Conservation (phyloP, 1,140 invertebrate genomes). For the Chironomus tepperi region DNA sequence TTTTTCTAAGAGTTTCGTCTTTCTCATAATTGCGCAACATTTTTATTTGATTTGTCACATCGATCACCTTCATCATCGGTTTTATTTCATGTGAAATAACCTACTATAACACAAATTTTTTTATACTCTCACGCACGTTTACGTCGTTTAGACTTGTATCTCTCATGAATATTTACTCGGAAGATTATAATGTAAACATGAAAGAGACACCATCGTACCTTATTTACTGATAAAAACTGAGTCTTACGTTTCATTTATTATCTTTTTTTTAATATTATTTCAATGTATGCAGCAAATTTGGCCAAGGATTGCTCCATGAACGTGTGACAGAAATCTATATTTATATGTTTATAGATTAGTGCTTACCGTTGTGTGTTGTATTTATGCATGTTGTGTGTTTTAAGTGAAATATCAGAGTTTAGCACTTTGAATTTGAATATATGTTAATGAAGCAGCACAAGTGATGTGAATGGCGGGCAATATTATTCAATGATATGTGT, state of each 20-base stretch:
- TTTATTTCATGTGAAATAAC: neutral
- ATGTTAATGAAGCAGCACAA: slow-evolving; percentile 16
- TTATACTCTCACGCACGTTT: neutral
- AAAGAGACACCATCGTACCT: neutral
- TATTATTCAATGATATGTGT: too few relatives aligned
- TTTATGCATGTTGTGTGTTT: neutral
- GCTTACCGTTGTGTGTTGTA: too few relatives aligned
- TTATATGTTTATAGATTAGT: neutral
- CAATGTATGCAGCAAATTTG: neutral
- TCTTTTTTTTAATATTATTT: neutral
- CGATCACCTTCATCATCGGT: neutral
- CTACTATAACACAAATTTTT: neutral
- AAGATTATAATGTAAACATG: neutral
- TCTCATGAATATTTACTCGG: neutral
- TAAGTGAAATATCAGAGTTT: slow-evolving; percentile 21
- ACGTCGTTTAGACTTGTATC: neutral
- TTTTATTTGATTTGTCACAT: slow-evolving; percentile 14
- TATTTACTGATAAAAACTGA: neutral
- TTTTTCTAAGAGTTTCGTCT: neutral
- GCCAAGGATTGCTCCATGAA: neutral
- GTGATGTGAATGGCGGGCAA: neutral
- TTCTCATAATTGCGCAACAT: neutral
- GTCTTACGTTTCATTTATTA: neutral
- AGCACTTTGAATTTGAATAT: slow-evolving; percentile 18
- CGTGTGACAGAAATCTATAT: neutral